These are phyloP conservation scores for Ectemnius lituratus DNA, from an alignment of 2,888 invertebrate genomes.

Conservation along the genomic window DNA sequence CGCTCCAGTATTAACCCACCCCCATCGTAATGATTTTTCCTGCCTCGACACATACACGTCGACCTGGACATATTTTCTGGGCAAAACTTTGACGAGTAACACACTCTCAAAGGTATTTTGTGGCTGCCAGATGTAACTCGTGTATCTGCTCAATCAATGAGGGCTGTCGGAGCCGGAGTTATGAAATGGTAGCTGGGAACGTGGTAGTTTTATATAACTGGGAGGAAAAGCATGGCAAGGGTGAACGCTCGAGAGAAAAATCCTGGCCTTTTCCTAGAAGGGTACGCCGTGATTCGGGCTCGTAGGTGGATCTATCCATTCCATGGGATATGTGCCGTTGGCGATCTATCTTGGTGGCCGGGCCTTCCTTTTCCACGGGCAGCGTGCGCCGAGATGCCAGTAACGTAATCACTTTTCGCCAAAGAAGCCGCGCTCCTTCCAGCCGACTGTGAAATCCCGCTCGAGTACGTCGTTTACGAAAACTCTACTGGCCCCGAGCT, in stretches of 20 bases:
- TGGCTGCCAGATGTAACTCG: conserved; percentile 47
- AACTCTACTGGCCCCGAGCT: neutral
- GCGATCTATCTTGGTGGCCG: conserved; percentile 39
- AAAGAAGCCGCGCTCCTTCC: conserved; percentile 1
- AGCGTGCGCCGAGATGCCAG: conserved; percentile 6
- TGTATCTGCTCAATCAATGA: conserved; percentile 69
- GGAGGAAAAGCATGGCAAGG: conserved; percentile 31
- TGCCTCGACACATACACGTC: no score
- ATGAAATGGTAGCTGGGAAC: conserved; percentile 64
- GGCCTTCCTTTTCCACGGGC: conserved; percentile 17
- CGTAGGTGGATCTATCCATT: conserved; percentile 29
- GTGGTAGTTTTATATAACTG: conserved; percentile 63
- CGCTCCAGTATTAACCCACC: neutral
- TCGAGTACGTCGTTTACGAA: neutral
- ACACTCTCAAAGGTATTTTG: conserved; percentile 58
- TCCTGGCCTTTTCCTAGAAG: conserved; percentile 23
- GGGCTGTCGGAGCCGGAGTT: conserved; percentile 64
- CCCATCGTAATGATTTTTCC: no score
- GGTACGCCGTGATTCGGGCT: conserved; percentile 36
- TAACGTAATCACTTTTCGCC: conserved; percentile 19
- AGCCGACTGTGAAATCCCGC: neutral
- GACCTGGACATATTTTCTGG: conserved; percentile 5
- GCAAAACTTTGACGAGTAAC: conserved; percentile 33
- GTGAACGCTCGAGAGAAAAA: conserved; percentile 15
- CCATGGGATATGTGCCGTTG: conserved; percentile 31